Base-by-base conservation (phyloP, 2,888 invertebrate genomes). In the Monoplex corrugatus region DNA sequence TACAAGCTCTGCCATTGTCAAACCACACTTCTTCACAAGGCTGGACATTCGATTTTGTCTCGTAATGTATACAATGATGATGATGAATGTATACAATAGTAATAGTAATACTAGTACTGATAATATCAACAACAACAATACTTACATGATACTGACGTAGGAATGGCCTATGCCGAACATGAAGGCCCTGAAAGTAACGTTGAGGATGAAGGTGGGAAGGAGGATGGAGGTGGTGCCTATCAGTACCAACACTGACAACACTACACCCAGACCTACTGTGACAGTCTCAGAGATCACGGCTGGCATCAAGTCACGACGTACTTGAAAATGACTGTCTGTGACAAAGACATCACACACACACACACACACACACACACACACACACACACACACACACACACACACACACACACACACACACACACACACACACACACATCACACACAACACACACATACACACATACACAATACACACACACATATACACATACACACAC, bases 161-260 rank as follows among this genome's bases (percentile, higher is more conserved):
- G 92, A 92, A 45, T 92, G 93, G 2, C 91, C 93, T 83, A 93
- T 87, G 32, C 91, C 91, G 89, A 93, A 93, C 80, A 94, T 90
- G 89, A 94, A 93, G 28, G 93, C 92, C 23, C 93, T 87, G 84
- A 91, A 93, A 72, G 93, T 40, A 13, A 92, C 92, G 90, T 93
- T 90, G 38, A 91, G 87, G 86, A 93, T 92, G 89, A 93, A 93
- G 43, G 89, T 92, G 19, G 89, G 82, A 50, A 86, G 89, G 38
- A 90, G 32, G 43, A 85, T 44, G 23, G 32, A 35, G 23, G 88
- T 8, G 75, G 75, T 43, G 43, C 44, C 8, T 8, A 75, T 16
- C 57, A 91, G 75, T 28, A 91, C 38, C 44, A 91, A 68, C 2
- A 45, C 86, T 8, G 91, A 91, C 89, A 90, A 43, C 10, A 92